Conservation (phyloP, 2,888 invertebrate species). For the Papilio elwesi region DNA sequence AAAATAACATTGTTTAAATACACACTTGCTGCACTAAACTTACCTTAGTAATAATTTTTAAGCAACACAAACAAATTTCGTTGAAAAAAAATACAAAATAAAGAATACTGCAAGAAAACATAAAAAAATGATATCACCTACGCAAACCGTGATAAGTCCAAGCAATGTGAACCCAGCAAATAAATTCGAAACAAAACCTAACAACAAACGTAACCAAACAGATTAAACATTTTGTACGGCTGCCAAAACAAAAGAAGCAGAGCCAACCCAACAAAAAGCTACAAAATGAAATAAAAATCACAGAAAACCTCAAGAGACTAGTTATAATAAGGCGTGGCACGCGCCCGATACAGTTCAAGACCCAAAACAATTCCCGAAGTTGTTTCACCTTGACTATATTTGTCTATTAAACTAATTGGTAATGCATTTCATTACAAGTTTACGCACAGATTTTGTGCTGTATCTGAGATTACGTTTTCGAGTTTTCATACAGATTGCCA, state of each 20-base stretch:
- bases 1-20: not conserved
- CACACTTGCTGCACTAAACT: constrained; percentile 21
- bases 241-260: constrained; percentile 29
- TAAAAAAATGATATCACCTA: not conserved
- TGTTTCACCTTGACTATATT: too few species aligned
- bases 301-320: constrained; percentile 3
- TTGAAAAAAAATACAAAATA: not conserved
- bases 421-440: too few species aligned
- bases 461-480: too few species aligned
- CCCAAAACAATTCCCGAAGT: too few species aligned
- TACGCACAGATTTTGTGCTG: too few species aligned
- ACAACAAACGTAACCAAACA: constrained; percentile 19
- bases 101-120: constrained; percentile 6
- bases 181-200: not conserved
- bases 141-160: not conserved
- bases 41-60: not conserved
- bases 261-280: constrained; percentile 16
- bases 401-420: too few species aligned
- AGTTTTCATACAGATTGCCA: too few species aligned
- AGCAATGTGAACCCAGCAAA: constrained; percentile 3
- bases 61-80: not conserved
- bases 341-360: too few species aligned
- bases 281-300: constrained; percentile 31
- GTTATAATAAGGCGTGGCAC: not conserved
- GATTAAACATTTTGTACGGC: constrained; percentile 19